Base-by-base conservation (phyloP, 2,797 vertebrate genomes). In the Ibycter americanus region DNA sequence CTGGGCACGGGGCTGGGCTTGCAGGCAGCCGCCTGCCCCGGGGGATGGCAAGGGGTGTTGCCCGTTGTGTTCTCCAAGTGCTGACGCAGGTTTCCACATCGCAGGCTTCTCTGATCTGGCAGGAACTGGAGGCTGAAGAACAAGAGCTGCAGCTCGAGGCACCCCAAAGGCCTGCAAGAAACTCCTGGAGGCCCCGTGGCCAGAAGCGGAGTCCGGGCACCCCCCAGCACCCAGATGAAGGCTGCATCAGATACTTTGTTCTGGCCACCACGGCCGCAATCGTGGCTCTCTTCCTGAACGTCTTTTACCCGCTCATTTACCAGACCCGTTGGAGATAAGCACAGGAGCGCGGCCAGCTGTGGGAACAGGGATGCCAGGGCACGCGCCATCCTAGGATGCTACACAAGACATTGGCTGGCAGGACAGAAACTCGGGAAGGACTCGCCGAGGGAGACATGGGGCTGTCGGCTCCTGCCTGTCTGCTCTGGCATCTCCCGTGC, bases 71-170 rank as follows among this genome's bases (percentile, higher is more conserved):
- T 96, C 96, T 97, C 89, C 92, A 83, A 97, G 98, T 97, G 99
- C 99, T 99, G 99, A 99, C 99, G 97, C 98, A 98, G 98, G 98
- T 99, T 99, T 99, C 99, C 99, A 99, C 99, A 99, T 99, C 98
- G 98, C 99, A 99, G 99, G 99, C 99, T 99, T 99, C 99, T 99
- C 99, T 99, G 98, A 99, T 99, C 99, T 99, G 99, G 99, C 99
- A 99, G 99, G 99, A 99, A 99, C 98, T 99, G 98, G 99, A 99
- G 99, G 99, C 99, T 96, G 99, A 99, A 98, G 99, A 99, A 63
- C 98, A 99, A 91, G 98, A 98, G 56, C 92, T 94, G 54, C 96
- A 97, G 88, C 97, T 97, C 2, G 97, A 98, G 96, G 93, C 92
- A 3, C 87, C 97, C 42, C 96, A 97, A 95, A 96, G 86, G 92